Base-by-base conservation (phyloP, 30 jellyfish, hydroid and myxozoan species). In the Hydractinia echinata region DNA sequence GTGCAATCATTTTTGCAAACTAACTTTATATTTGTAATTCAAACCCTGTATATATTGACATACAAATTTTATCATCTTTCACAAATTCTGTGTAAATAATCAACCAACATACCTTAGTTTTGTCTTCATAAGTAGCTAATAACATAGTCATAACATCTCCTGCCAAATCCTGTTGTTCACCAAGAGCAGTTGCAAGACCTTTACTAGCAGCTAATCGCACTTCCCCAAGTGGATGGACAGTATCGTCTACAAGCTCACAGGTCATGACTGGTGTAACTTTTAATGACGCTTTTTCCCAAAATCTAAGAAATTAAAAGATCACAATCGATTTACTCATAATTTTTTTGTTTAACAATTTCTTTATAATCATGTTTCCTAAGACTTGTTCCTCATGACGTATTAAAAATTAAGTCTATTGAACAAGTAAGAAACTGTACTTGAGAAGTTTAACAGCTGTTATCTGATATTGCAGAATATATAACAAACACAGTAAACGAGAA, bases 141-240 rank as follows among this genome's bases (percentile, higher is more conserved):
- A 91, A 84, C 49, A 74, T 86, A 53, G 76, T 87, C 21, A 88
- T 70, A 51, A 91, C 76, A 20, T 64, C 66, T 20, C 88, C 49
- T 8, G 95, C 82, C 21, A 76, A 49, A 14, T 61, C 85, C 6
- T 85, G 87, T 50, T 91, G 72, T 68, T 82, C 83, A 73, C 85
- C 81, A 72, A 91, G 67, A 7, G 95, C 94, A 53, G 83, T 83
- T 7, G 91, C 88, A 44, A 91, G 76, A n/a, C 96, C 97, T 50
- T 86, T 51, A 60, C 96, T 82, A 66, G 95, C 87, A 61, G 97
- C 90, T 30, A 55, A 52, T 5, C 97, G 89, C 7, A 87, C 80
- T 52, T 77, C 87, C 52, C 81, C 94, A 13, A 82, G 58, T 4
- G 96, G 90, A 58, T 81, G 67, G 9, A 73, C 74, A 54, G 86